These are phyloP conservation scores for Crocallis elinguaria DNA, from an alignment of 2,888 invertebrate genomes.

Conservation along the genomic window DNA sequence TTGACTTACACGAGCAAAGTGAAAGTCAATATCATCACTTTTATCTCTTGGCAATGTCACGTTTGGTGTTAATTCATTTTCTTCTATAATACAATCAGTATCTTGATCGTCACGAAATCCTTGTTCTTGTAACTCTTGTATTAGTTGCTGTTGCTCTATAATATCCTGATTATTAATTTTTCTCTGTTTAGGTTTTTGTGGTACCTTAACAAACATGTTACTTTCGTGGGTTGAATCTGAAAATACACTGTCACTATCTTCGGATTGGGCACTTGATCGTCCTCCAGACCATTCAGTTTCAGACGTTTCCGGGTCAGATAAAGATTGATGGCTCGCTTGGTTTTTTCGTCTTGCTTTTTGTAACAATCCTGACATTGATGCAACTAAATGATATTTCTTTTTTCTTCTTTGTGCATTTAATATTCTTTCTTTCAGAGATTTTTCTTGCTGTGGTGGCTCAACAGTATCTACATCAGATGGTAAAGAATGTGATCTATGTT, in stretches of 20 bases:
- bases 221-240: slow-evolving; percentile 88
- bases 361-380: slow-evolving; percentile 93
- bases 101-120: slow-evolving; percentile 69
- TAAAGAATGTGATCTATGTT: slow-evolving; percentile 92
- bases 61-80: slow-evolving; percentile 57
- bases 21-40: slow-evolving; percentile 80
- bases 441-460: slow-evolving; percentile 78
- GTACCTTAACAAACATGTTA: slow-evolving; percentile 87
- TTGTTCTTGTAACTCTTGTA: slow-evolving; percentile 79
- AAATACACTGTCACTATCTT: slow-evolving; percentile 90
- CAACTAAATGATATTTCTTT: slow-evolving; percentile 92
- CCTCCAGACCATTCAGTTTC: slow-evolving; percentile 89
- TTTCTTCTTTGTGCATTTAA: slow-evolving; percentile 85
- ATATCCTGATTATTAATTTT: slow-evolving; percentile 80
- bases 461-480: slow-evolving; percentile 88
- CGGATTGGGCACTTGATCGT: slow-evolving; percentile 88
- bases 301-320: slow-evolving; percentile 91
- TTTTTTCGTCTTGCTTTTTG: slow-evolving; percentile 92
- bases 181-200: slow-evolving; percentile 71
- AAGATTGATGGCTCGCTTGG: slow-evolving; percentile 85
- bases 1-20: slow-evolving; percentile 83
- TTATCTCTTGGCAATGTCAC: slow-evolving; percentile 70
- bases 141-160: slow-evolving; percentile 76
- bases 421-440: slow-evolving; percentile 76
- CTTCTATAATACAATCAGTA: slow-evolving; percentile 64